Evolutionary conservation across 2,888 invertebrate genomes (phyloP).

Genomic region (Tetheella fluctuosa): DNA sequence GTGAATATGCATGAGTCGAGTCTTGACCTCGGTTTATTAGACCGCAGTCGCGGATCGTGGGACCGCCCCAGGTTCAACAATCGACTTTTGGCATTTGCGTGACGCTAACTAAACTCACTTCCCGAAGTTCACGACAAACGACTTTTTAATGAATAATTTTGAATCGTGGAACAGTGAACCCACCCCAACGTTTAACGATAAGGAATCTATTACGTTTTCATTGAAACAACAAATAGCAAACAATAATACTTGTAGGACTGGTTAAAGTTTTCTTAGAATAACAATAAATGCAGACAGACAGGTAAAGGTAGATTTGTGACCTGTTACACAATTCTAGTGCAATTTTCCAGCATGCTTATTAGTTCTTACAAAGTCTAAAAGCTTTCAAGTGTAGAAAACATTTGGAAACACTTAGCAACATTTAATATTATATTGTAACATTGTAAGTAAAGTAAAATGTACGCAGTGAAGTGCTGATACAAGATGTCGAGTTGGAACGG

Average conservation of each 20-base stretch:
- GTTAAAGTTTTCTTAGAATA: too few relatives aligned
- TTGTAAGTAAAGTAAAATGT: constrained; percentile 27
- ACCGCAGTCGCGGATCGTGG: constrained; percentile 73
- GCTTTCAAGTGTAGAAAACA: too few relatives aligned
- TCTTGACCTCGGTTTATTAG: constrained; percentile 81
- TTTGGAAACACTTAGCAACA: too few relatives aligned
- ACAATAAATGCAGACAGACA: too few relatives aligned
- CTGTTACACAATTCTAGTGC: too few relatives aligned
- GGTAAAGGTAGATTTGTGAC: too few relatives aligned
- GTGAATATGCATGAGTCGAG: constrained; percentile 82
- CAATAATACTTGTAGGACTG: too few relatives aligned
- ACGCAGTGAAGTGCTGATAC: constrained; percentile 46
- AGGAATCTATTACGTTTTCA: background rate
- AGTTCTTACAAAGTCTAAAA: background rate
- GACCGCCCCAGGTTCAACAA: constrained; percentile 63
- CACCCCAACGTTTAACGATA: background rate
- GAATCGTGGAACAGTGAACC: constrained; percentile 16
- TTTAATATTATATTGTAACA: background rate
- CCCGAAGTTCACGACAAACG: constrained; percentile 36
- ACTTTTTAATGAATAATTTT: constrained; percentile 18
- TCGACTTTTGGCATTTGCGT: constrained; percentile 68
- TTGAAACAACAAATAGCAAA: background rate
- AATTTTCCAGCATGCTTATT: background rate
- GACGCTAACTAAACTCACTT: constrained; percentile 41
- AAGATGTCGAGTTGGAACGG: constrained; percentile 56